Base-by-base conservation (phyloP, 2,113 vertebrate genomes). In the Xiphophorus couchianus region DNA sequence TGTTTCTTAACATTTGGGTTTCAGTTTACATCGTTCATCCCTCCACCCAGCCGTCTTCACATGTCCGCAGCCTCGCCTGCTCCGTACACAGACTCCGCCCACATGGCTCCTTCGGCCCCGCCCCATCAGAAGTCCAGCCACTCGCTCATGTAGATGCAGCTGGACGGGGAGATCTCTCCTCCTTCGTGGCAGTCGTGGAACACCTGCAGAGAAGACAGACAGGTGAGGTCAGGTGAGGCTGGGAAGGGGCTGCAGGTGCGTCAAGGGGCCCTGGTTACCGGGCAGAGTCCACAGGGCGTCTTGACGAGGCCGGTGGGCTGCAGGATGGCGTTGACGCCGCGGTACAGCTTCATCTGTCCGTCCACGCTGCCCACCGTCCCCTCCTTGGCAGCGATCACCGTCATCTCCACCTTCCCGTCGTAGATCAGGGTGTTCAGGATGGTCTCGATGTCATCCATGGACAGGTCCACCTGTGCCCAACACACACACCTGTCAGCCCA, bases 401-500 rank as follows among this genome's bases (percentile, higher is more conserved):
- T 99, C 96, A 98, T 97, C 89, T 99, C 98, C 90, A 97, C 98
- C 89, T 99, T 99, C 19, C 98, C 98, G 63, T 99, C 98, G 29
- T 97, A 99, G 85, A 99, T 99, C 31, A 99, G 94, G 0, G 98
- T 99, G 89, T 99, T 99, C 76, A 99, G 91, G 92, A 99, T 99
- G 64, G 98, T 99, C 94, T 99, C 98, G 5, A 99, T 99, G 88
- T 99, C 98, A 73, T 99, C 98, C 98, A 99, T 99, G 15, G 98
- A 99, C 86, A 99, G 88, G 73, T 99, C 98, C 76, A 99, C 98
- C 98, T 99, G 86, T 1, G 25, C 9, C 51, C 51, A 19, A 58
- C 19, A 58, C 51, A 54, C 69, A 35, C 76, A 42, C 64, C 48
- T 29, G 61, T 33, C 37, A 60, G 48, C 25, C 48, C 0, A 30